These are phyloP conservation scores for Hiodon tergisus DNA, from an alignment of 2,113 vertebrate species.

Conservation along the genomic window DNA sequence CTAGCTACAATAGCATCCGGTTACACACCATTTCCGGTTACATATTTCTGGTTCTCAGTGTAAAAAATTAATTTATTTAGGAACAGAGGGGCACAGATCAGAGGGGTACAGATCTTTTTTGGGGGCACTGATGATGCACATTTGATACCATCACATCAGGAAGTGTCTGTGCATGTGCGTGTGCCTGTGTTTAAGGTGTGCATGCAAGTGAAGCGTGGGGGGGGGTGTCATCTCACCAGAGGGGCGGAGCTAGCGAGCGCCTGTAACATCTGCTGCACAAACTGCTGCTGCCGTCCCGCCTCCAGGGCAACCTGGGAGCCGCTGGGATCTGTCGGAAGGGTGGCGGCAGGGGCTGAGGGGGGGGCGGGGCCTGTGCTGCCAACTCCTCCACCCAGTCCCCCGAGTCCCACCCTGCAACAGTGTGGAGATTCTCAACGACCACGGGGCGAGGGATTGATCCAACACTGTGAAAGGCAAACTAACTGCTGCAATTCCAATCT, in stretches of 20 bases:
- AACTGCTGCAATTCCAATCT: neutral
- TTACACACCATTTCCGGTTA: too few species aligned
- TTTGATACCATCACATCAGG: too few species aligned
- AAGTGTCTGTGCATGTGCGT: too few species aligned
- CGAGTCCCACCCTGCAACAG: constrained; percentile 11
- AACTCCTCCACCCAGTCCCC: constrained; percentile 53
- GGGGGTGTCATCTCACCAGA: constrained; percentile 55
- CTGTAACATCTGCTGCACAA: constrained; percentile 84
- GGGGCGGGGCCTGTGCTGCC: constrained; percentile 39
- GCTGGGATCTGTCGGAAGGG: constrained; percentile 54
- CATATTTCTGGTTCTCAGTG: too few species aligned
- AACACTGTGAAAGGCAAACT: too few species aligned
- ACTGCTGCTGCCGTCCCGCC: constrained; percentile 75
- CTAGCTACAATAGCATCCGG: too few species aligned
- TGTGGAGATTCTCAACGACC: neutral
- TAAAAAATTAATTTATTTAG: too few species aligned
- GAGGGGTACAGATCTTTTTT: too few species aligned
- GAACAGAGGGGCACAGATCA: too few species aligned
- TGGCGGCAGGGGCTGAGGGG: constrained; percentile 45
- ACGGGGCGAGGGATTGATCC: neutral
- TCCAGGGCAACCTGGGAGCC: constrained; percentile 56
- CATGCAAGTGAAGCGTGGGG: neutral
- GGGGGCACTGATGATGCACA: too few species aligned
- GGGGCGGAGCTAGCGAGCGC: constrained; percentile 71
- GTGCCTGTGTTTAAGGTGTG: too few species aligned